phyloP scores from a whole-genome alignment of 1,140 invertebrate genomes.

The Agraylea sexmaculata region DNA sequence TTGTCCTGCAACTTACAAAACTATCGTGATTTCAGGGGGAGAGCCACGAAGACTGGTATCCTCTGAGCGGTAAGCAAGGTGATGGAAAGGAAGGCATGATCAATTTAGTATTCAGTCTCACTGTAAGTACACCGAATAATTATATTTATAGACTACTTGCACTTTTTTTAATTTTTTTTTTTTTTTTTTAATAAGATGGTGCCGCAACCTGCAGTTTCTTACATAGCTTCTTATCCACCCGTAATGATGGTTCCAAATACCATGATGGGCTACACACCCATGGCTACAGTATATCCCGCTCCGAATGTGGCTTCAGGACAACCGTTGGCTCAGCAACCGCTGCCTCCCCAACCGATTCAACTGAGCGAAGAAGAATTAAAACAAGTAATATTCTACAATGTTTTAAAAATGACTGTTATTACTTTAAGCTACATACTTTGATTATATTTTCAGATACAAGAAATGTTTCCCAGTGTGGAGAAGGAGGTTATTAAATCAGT shows the following conservation, averaged over 20 bases:
- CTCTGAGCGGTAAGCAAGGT: slow-evolving; percentile 82
- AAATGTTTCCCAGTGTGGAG: slow-evolving; percentile 95
- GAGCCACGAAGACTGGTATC: slow-evolving; percentile 89
- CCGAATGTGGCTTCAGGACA: slow-evolving; percentile 21
- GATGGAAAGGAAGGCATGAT: slow-evolving; percentile 85
- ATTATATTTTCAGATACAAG: slow-evolving; percentile 54
- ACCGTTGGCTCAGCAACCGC: slow-evolving; percentile 16
- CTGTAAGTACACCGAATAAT: slow-evolving; percentile 45
- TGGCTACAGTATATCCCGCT: slow-evolving; percentile 41
- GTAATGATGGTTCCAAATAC: slow-evolving; percentile 52
- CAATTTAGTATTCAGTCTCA: slow-evolving; percentile 63
- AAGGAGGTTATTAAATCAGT: slow-evolving; percentile 85
- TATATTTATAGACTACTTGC: slow-evolving; percentile 5
- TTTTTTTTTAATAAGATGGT: slow-evolving; percentile 25
- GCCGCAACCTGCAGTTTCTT: slow-evolving; percentile 24
- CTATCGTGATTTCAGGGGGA: slow-evolving; percentile 51
- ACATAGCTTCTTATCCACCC: slow-evolving; percentile 32
- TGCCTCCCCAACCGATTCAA: slow-evolving; percentile 28
- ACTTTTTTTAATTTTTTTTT: slow-evolving; percentile 2
- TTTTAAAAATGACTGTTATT: slow-evolving; percentile 4
- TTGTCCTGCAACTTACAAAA: neutral
- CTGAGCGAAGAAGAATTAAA: slow-evolving; percentile 63
- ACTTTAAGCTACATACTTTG: slow-evolving; percentile 1
- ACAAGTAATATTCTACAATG: slow-evolving; percentile 42
- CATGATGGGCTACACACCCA: slow-evolving; percentile 34